These are phyloP conservation scores for Eucera pruinosa DNA, from an alignment of 2,888 invertebrate genomes.

Conservation along the genomic window DNA sequence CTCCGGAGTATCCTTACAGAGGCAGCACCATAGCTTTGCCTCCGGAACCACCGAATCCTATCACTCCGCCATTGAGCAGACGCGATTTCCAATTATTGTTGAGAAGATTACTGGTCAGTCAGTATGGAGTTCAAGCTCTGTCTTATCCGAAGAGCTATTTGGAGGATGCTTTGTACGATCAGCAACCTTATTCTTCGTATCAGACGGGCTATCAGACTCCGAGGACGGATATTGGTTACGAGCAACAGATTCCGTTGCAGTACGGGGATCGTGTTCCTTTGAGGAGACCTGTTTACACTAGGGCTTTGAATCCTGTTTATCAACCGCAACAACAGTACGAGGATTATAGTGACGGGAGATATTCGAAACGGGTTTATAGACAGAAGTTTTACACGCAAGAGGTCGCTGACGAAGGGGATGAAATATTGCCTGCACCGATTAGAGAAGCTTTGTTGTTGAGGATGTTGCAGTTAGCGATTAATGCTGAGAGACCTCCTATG, in stretches of 20 bases:
- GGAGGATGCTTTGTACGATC: constrained; percentile 82
- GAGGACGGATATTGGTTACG: constrained; percentile 74
- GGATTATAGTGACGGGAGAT: constrained; percentile 79
- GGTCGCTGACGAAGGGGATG: constrained; percentile 85
- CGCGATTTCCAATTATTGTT: constrained; percentile 89
- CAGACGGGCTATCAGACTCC: constrained; percentile 82
- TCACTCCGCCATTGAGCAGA: constrained; percentile 89
- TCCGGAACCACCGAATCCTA: constrained; percentile 85
- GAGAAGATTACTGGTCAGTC: constrained; percentile 88
- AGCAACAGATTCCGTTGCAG: constrained; percentile 62
- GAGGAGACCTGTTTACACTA: constrained; percentile 74
- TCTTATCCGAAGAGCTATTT: constrained; percentile 81
- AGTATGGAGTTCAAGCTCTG: constrained; percentile 83
- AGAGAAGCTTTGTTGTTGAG: constrained; percentile 89
- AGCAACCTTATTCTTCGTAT: constrained; percentile 83
- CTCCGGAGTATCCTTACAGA: constrained; percentile 77
- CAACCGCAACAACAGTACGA: constrained; percentile 77
- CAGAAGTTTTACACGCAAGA: constrained; percentile 80
- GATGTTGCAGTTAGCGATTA: constrained; percentile 90
- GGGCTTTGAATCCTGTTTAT: constrained; percentile 75
- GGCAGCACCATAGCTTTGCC: constrained; percentile 78
- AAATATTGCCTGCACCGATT: constrained; percentile 89
- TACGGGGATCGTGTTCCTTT: constrained; percentile 79
- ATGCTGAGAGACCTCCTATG: constrained; percentile 85
- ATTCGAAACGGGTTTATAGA: constrained; percentile 80